Percentiles rank a stretch among this genome's conserved stretches.
These are phyloP conservation scores for Volucella inanis DNA, from an alignment of 2,888 invertebrate genomes.

Conservation along the genomic window DNA sequence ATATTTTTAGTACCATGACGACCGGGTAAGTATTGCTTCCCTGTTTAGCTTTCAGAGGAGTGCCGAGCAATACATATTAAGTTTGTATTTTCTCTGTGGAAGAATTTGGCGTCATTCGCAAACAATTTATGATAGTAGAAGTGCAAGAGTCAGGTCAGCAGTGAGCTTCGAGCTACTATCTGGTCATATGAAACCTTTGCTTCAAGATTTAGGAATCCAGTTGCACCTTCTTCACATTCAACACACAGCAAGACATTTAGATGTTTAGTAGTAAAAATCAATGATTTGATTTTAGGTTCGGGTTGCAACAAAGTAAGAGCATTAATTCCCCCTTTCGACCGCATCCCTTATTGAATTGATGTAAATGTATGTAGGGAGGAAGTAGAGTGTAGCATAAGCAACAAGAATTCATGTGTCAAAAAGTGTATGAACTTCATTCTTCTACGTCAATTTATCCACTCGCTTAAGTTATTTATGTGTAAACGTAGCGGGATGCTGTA, in stretches of 20 bases:
- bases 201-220: constrained; percentile 30
- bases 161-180: constrained; percentile 1
- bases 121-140: constrained; percentile 69
- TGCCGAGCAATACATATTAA: constrained; percentile 9
- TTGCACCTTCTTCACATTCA: constrained; percentile 25
- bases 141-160: constrained; percentile 50
- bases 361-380: neutral
- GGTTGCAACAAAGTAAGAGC: constrained; percentile 9
- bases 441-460: constrained; percentile 32
- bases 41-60: constrained; percentile 37
- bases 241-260: neutral
- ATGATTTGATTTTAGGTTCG: neutral
- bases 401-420: constrained; percentile 46
- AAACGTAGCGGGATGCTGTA: constrained; percentile 3
- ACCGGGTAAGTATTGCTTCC: constrained; percentile 24
- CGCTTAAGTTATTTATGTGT: constrained; percentile 18
- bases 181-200: constrained; percentile 47
- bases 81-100: constrained; percentile 29
- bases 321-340: constrained; percentile 6
- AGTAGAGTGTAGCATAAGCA: constrained; percentile 1
- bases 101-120: constrained; percentile 70
- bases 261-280: neutral
- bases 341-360: neutral
- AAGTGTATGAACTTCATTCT: constrained; percentile 57
- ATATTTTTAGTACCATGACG: constrained; percentile 7